Evolutionary conservation across 2,888 invertebrate species (phyloP), one percentile per base, ranked within the genome.

Genomic region (Diloba caeruleocephala): DNA sequence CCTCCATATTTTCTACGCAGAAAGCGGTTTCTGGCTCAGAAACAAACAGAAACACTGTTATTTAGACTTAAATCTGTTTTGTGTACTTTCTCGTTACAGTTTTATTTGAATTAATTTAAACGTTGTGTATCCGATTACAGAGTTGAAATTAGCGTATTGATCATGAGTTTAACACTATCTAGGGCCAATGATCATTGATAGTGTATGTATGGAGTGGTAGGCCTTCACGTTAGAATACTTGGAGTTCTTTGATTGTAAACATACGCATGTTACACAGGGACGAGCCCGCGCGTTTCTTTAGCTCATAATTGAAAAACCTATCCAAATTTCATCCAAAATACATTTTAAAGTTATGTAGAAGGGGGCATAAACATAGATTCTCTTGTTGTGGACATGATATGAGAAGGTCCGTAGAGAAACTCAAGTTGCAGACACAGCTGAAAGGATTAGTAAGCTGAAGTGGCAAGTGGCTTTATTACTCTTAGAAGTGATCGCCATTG

Each of bases 1-100:
- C 37, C 37, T 36, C 25, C 31, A 66, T 59, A 59, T 59, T 66
- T 41, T 25, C 28, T 19, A 36, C 14, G 37, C n/a, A 28, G 44
- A 67, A 68, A 68, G 58, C 48, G 17, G 58, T 62, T 54, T 57
- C 46, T 49, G 52, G 60, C 38, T 43, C 52, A 52, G 13, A 48
- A 65, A 61, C 44, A 45, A 36, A 65, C 41, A 48, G 33, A 55
- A 21, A 68, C 33, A 38, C 51, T 46, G 50, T 45, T 34, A 61
- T 60, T 45, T 44, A 23, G 19, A 28, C 23, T 43, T 10, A 28
- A 34, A 43, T 48, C 44, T 45, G 41, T 29, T 46, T 48, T 38
- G 42, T 38, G 44, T 48, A 58, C 66, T 66, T 66, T 66, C 66
- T 62, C 50, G 38, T 21, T 9, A 15, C 10, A 10, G 8, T 54